phyloP scores from a whole-genome alignment of 2,797 vertebrate species.

The Threskiornis aethiopicus region DNA sequence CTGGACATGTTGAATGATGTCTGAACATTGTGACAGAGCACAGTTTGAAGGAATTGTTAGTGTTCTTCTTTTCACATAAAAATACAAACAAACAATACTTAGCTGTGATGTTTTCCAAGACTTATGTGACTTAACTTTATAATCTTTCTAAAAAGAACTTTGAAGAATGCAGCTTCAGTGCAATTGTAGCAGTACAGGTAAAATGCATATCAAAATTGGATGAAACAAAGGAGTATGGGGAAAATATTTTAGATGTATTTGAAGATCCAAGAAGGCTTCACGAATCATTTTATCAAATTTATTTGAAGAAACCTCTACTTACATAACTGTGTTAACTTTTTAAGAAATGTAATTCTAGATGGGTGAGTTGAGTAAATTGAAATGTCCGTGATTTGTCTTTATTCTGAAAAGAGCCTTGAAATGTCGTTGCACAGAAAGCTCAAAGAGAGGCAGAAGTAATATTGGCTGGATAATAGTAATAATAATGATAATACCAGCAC shows the following conservation, averaged over 20 bases:
- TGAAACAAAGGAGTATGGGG: not conserved
- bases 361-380: not conserved
- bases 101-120: not conserved
- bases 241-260: not conserved
- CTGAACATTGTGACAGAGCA: not conserved
- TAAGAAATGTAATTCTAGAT: not conserved
- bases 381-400: not conserved
- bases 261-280: not conserved
- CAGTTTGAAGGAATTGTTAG: not conserved
- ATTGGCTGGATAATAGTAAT: not conserved
- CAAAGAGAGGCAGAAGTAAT: not conserved
- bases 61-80: not conserved
- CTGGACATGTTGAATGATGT: not conserved
- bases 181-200: not conserved
- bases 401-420: not conserved
- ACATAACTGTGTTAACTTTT: not conserved
- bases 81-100: not conserved
- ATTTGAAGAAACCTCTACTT: not conserved
- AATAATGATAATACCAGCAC: not conserved
- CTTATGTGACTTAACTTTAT: not conserved
- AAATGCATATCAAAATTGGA: not conserved
- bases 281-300: not conserved
- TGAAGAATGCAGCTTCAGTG: not conserved
- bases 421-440: not conserved
- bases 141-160: not conserved